Conservation (phyloP, 2,797 vertebrate species). For the Cyprinella venusta region DNA sequence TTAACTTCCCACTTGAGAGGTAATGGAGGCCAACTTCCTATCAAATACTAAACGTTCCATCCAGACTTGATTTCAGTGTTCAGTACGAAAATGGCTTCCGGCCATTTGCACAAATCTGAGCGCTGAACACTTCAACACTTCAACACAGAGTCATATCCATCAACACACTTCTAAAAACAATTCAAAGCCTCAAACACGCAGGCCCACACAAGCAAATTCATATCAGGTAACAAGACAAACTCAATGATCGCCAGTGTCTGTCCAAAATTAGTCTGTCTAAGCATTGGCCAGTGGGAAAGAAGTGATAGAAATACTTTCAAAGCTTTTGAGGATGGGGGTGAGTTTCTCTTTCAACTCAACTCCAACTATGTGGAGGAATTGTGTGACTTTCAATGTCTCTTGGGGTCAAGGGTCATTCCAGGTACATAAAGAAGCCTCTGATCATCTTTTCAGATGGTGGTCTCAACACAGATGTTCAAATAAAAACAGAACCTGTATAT, state of each 20-base stretch:
- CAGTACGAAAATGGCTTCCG: neutral
- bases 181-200: neutral
- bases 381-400: neutral
- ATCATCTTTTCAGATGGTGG: constrained; percentile 13
- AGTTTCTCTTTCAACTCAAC: neutral
- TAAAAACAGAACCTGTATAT: neutral
- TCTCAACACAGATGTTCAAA: neutral
- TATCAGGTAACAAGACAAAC: neutral
- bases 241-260: neutral
- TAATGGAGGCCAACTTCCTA: constrained; percentile 36
- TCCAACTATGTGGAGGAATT: neutral
- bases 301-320: neutral
- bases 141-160: neutral
- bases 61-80: constrained; percentile 3
- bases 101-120: constrained; percentile 7
- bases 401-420: constrained; percentile 10
- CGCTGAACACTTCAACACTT: neutral
- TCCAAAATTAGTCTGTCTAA: neutral
- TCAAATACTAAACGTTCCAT: constrained; percentile 16
- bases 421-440: constrained; percentile 9
- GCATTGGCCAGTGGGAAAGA: neutral
- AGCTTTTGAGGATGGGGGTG: neutral
- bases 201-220: constrained; percentile 5
- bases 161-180: neutral
- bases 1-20: constrained; percentile 16